A percentile compares a stretch with the other conserved stretches of the same genome.
These are phyloP conservation scores for Orycteropus afer DNA, from an alignment of 2,113 vertebrate species.

Conservation along the genomic window DNA sequence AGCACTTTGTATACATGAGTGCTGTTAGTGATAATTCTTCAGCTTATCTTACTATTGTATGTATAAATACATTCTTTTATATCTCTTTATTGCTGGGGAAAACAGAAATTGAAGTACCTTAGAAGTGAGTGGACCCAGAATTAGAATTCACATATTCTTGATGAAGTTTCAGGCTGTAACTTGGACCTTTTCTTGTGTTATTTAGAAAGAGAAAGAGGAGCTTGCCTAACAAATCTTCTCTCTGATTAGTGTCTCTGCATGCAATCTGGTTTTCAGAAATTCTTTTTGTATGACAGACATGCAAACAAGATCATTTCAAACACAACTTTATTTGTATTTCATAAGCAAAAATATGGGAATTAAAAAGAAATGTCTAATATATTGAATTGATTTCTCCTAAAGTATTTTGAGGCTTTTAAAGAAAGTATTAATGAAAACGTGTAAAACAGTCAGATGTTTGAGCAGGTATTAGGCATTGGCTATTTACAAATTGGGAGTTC, in stretches of 20 bases:
- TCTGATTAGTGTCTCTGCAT: background rate
- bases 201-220: slow-evolving; percentile 26
- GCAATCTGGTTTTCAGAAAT: background rate
- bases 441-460: background rate
- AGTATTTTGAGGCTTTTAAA: background rate
- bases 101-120: background rate
- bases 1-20: background rate
- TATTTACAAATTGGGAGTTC: background rate
- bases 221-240: slow-evolving; percentile 17
- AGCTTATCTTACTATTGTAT: background rate
- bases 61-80: background rate
- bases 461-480: background rate
- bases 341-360: slow-evolving; percentile 7
- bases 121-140: background rate
- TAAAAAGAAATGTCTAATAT: background rate
- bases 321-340: background rate
- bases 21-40: background rate
- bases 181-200: background rate
- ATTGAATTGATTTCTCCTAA: slow-evolving; percentile 11
- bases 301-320: slow-evolving; percentile 37
- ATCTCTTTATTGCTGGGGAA: background rate
- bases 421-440: background rate
- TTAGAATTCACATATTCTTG: slow-evolving; percentile 21
- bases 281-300: background rate
- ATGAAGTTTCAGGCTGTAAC: background rate